Conservation (phyloP, 2,888 invertebrate genomes). For the Agonum fuliginosum region DNA sequence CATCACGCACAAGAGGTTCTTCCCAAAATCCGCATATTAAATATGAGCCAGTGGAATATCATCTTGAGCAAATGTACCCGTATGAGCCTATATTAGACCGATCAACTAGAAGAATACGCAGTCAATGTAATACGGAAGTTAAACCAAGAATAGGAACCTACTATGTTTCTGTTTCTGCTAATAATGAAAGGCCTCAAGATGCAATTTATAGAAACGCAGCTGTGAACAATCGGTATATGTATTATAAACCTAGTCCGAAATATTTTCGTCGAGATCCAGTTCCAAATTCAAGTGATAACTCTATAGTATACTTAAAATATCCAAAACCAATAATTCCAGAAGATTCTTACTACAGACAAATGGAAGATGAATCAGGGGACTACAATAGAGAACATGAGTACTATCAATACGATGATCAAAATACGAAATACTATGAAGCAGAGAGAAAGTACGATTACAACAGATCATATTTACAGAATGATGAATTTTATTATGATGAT, state of each 20-base stretch:
- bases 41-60: constrained; percentile 1
- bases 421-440: not conserved
- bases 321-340: not conserved
- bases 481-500: not conserved
- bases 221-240: not conserved
- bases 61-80: not conserved
- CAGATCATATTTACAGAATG: not conserved
- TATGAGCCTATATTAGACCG: not conserved
- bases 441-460: not conserved
- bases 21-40: not conserved
- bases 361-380: not conserved
- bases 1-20: not conserved
- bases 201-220: not conserved
- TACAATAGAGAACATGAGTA: constrained; percentile 1
- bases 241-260: not conserved
- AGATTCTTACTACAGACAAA: not conserved
- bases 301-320: constrained; percentile 12
- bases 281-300: not conserved
- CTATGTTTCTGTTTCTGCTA: not conserved
- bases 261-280: not conserved
- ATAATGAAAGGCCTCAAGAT: not conserved
- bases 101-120: not conserved
- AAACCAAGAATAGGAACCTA: not conserved
- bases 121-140: not conserved
- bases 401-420: not conserved